These are phyloP conservation scores for Callopanchax toddi DNA, from an alignment of 2,113 vertebrate genomes.

Conservation along the genomic window DNA sequence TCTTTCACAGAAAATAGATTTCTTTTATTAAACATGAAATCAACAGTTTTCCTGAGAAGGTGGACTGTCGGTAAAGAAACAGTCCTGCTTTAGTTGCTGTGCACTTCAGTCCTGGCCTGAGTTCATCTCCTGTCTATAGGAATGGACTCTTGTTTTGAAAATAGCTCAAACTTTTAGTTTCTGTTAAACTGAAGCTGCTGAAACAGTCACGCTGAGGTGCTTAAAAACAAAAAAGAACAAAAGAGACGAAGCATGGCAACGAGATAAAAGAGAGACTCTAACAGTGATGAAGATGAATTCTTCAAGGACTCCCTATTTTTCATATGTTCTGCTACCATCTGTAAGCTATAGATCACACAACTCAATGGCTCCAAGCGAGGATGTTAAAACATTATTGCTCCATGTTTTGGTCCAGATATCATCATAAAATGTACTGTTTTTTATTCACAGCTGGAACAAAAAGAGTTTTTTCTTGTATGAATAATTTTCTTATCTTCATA, in stretches of 20 bases:
- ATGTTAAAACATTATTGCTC: slow-evolving; percentile 38
- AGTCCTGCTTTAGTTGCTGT: too few species aligned
- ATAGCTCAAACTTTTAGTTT: too few species aligned
- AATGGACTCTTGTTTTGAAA: too few species aligned
- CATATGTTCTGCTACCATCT: slow-evolving; percentile 11
- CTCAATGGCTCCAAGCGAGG: slow-evolving; percentile 22
- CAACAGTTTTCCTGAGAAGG: too few species aligned
- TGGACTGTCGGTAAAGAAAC: too few species aligned
- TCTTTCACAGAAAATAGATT: too few species aligned
- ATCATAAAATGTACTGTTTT: slow-evolving; percentile 25
- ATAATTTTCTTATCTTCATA: slow-evolving; percentile 44
- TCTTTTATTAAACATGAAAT: too few species aligned
- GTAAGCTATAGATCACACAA: slow-evolving; percentile 23
- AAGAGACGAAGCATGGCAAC: background rate
- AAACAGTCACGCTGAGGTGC: background rate
- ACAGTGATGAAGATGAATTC: slow-evolving; percentile 13
- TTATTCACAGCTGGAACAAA: slow-evolving; percentile 27
- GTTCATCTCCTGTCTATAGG: too few species aligned
- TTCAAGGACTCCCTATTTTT: background rate
- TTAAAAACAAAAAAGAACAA: slow-evolving; percentile 10
- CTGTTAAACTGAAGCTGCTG: too few species aligned
- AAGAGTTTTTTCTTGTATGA: slow-evolving; percentile 21
- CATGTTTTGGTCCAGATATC: slow-evolving; percentile 36
- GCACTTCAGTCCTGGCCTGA: too few species aligned
- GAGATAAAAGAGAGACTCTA: slow-evolving; percentile 18